phyloP scores from a whole-genome alignment of 2,113 vertebrate species.

The Elaphurus davidianus region DNA sequence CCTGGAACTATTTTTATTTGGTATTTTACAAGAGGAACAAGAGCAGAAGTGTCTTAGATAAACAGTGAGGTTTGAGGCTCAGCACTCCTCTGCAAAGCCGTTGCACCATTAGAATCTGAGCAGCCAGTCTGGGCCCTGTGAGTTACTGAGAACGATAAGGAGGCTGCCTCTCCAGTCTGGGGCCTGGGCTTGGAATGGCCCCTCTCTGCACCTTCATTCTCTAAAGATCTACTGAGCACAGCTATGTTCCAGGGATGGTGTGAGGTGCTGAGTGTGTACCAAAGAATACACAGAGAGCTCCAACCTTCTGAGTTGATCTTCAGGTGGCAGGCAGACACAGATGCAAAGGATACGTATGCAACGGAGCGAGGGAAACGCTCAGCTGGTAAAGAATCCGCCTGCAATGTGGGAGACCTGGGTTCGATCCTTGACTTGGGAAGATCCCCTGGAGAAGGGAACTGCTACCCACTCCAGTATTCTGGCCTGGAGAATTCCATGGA shows the following conservation, averaged over 20 bases:
- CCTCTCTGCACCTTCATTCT: neutral
- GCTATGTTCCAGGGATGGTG: neutral
- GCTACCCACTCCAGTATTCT: neutral
- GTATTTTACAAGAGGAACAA: conserved; percentile 45
- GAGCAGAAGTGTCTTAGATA: conserved; percentile 52
- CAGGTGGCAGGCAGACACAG: neutral
- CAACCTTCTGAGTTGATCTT: neutral
- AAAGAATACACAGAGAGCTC: neutral
- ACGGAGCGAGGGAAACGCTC: neutral
- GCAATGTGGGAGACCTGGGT: neutral
- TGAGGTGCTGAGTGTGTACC: neutral
- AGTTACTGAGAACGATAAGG: neutral
- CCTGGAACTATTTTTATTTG: conserved; percentile 70
- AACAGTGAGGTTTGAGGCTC: conserved; percentile 29
- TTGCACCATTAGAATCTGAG: neutral
- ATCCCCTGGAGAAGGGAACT: neutral
- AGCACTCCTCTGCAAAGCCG: conserved; percentile 4
- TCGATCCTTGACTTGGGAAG: neutral
- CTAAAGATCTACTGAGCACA: neutral
- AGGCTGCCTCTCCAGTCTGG: neutral
- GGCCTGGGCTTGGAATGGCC: neutral
- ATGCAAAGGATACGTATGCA: neutral
- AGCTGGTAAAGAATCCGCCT: neutral
- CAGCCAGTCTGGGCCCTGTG: neutral
- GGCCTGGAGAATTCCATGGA: neutral